These are phyloP conservation scores for Amphiprion percula DNA, from an alignment of 2,113 vertebrate genomes.

Conservation along the genomic window DNA sequence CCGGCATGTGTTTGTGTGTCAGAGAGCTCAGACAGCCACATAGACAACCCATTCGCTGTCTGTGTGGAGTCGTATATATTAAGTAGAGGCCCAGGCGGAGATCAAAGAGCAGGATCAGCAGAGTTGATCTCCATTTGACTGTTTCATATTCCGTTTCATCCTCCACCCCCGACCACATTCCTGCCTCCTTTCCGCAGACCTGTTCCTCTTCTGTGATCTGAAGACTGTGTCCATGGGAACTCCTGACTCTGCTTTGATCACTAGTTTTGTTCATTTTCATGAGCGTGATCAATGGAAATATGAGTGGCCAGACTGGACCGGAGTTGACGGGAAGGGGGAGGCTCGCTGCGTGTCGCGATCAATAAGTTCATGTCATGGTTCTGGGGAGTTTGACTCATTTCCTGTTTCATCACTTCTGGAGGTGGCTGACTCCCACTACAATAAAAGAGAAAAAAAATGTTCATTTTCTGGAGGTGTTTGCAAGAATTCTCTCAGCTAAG, in stretches of 20 bases:
- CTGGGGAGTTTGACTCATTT: constrained; percentile 13
- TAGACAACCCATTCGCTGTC: not conserved
- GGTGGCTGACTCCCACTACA: not conserved
- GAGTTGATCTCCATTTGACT: constrained; percentile 71
- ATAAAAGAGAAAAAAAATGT: constrained; percentile 24
- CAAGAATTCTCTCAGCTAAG: not conserved
- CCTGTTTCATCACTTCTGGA: constrained; percentile 29
- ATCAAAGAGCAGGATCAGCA: constrained; percentile 76
- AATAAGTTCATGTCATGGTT: constrained; percentile 14
- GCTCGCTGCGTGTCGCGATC: not conserved
- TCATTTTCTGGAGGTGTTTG: not conserved
- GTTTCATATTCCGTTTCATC: constrained; percentile 79
- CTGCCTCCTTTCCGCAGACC: constrained; percentile 37
- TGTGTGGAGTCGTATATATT: constrained; percentile 39
- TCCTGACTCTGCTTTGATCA: constrained; percentile 65
- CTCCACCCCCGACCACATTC: constrained; percentile 31
- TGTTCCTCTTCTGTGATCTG: constrained; percentile 60
- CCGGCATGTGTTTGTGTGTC: not conserved
- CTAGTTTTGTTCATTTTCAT: constrained; percentile 54
- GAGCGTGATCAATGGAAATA: constrained; percentile 30
- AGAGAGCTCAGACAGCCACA: not conserved
- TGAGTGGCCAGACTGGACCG: constrained; percentile 1
- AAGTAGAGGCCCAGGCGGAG: constrained; percentile 33
- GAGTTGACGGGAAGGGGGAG: not conserved
- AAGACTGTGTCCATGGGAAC: constrained; percentile 59